Base-by-base conservation (phyloP, 2,797 vertebrate genomes). In the Buceros bicornis region DNA sequence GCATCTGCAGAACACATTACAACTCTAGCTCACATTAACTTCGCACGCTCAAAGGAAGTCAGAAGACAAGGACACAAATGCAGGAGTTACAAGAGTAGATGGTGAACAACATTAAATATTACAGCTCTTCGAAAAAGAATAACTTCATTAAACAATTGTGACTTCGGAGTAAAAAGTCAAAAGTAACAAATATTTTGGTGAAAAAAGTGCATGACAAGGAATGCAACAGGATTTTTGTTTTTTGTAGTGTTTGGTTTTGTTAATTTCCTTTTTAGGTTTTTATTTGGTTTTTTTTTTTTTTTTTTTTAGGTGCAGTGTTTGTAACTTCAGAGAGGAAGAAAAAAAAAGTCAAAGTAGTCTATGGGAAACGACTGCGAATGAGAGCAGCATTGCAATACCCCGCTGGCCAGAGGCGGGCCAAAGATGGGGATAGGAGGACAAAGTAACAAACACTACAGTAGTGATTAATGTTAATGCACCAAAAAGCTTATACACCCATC, bases 1-100 rank as follows among this genome's bases (percentile, higher is more conserved):
- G 54, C 87, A 93, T 51, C 74, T 87, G 57, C 81, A 93, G 92
- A 87, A 84, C 58, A 54, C 73, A 65, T 73, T 17, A 71, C 50
- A 87, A 45, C 54, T 78, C 53, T 8, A 82, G 33, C 62, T 84
- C 40, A 8, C 40, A n/a, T 33, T 20, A 42, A 51, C 37, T 72
- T 70, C 13, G 85, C 56, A 77, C 28, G 47, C 69, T 56, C 58
- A 22, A 66, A 79, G 62, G 33, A 78, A 77, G 29, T 47, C 58
- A 31, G 20, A 87, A 94, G 35, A 40, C 62, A 73, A 72, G 22
- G 26, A 62, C 13, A 61, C 13, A 91, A 79, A 72, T 4, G 2
- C 28, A 31, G 3, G 15, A 83, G 16, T 47, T 65, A 17, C n/a
- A 45, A 88, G 40, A 70, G 16, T n/a, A 70, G 45, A 66, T 16